Percentiles rank a stretch among this genome's conserved stretches.
These are phyloP conservation scores for Mycteria americana DNA, from an alignment of 2,797 vertebrate species.

Conservation along the genomic window DNA sequence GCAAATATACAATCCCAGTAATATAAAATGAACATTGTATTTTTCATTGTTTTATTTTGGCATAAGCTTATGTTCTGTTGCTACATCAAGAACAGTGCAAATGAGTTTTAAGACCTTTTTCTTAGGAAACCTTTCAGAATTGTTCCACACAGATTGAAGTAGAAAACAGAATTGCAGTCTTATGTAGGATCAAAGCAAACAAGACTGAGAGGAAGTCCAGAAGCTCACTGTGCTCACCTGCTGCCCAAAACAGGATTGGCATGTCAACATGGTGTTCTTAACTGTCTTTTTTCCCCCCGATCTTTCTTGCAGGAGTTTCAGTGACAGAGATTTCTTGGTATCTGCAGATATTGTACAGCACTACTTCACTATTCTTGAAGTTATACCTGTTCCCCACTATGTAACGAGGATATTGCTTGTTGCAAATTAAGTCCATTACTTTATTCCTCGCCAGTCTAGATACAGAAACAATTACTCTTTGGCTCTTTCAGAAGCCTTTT, in stretches of 20 bases:
- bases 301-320: background rate
- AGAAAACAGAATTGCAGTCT: background rate
- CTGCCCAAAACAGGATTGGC: background rate
- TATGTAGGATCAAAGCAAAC: background rate
- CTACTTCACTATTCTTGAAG: background rate
- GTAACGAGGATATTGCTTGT: background rate
- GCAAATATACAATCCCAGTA: background rate
- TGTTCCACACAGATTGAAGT: background rate
- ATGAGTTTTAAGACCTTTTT: background rate
- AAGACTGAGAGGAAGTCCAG: background rate
- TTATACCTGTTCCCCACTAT: background rate
- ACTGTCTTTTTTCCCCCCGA: rapidly evolving
- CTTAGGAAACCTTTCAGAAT: background rate
- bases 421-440: background rate
- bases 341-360: background rate
- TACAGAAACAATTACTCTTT: background rate
- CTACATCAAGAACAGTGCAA: background rate
- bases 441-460: background rate
- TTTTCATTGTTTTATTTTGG: background rate
- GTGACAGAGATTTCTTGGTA: background rate
- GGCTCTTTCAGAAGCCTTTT: background rate
- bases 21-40: background rate
- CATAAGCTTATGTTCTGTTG: background rate
- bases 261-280: background rate
- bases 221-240: background rate